phyloP scores from a whole-genome alignment of 2,113 vertebrate species.

The Antechinus stuartii region DNA sequence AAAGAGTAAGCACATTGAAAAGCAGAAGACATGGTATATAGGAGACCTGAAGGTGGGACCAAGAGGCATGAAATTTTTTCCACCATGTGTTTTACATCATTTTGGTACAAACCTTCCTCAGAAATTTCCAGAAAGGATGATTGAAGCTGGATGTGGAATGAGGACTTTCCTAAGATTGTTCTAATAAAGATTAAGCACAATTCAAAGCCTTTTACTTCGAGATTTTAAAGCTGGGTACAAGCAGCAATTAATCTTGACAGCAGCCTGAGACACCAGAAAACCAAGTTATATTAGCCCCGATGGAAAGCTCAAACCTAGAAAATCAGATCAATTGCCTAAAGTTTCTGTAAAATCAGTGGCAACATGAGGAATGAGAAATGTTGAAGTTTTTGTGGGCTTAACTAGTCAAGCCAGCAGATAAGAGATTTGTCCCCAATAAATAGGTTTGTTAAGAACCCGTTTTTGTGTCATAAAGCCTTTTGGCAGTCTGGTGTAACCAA shows the following conservation, averaged over 20 bases:
- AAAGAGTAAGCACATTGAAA: conserved; percentile 32
- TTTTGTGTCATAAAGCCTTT: not conserved
- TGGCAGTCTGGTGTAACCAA: not conserved
- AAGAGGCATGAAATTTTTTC: not conserved
- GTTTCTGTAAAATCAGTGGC: not conserved
- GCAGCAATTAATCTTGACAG: conserved; percentile 44
- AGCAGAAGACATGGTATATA: conserved; percentile 16
- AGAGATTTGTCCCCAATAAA: not conserved
- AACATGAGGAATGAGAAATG: not conserved
- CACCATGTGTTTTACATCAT: not conserved
- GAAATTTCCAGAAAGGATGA: conserved; percentile 14
- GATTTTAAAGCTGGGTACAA: conserved; percentile 44
- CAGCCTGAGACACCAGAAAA: conserved; percentile 19
- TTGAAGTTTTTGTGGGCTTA: not conserved
- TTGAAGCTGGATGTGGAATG: conserved; percentile 18
- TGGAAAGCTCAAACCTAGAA: conserved; percentile 49
- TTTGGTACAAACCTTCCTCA: not conserved
- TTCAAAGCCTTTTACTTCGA: conserved; percentile 49
- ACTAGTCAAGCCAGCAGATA: not conserved
- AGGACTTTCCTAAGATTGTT: conserved; percentile 33
- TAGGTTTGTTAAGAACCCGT: not conserved
- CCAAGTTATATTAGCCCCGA: conserved; percentile 14
- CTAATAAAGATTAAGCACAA: conserved; percentile 40
- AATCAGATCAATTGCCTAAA: not conserved
- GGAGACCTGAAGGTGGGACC: conserved; percentile 27